phyloP scores from a whole-genome alignment of 2,113 vertebrate species.

The Corythoichthys haematopterus region DNA sequence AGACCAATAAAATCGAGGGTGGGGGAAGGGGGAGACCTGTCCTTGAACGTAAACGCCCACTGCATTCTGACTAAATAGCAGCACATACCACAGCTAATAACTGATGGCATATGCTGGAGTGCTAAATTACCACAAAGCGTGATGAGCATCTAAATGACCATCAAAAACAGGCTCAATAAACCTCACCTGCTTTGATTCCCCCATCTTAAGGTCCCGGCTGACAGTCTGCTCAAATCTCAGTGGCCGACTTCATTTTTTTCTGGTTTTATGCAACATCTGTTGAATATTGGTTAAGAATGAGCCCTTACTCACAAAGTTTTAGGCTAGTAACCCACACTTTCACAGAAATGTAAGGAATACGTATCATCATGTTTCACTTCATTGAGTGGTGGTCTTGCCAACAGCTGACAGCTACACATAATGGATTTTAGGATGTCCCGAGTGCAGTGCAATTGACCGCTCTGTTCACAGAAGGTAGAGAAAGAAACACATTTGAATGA shows the following conservation, averaged over 20 bases:
- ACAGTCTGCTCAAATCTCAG: not conserved
- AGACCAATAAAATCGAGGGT: not conserved
- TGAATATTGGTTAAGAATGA: conserved; percentile 23
- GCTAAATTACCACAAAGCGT: conserved; percentile 11
- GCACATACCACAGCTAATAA: conserved; percentile 25
- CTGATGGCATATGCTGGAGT: conserved; percentile 28
- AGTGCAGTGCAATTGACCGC: not conserved
- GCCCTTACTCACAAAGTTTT: conserved; percentile 4
- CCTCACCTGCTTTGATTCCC: not conserved
- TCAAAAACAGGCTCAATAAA: conserved; percentile 5
- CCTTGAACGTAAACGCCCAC: conserved; percentile 42
- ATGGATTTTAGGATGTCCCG: conserved; percentile 13
- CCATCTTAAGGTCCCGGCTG: not conserved
- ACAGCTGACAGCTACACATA: conserved; percentile 4
- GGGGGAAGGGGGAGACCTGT: conserved; percentile 9
- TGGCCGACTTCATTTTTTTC: not conserved
- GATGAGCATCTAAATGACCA: conserved; percentile 38
- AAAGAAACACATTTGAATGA: not conserved
- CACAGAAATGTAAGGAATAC: conserved; percentile 24
- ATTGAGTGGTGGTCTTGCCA: not conserved
- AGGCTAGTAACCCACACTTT: not conserved
- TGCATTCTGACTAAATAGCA: conserved; percentile 28
- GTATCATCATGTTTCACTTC: not conserved
- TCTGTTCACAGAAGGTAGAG: conserved; percentile 1
- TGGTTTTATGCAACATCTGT: conserved; percentile 1